Evolutionary conservation across 2,113 vertebrate species (phyloP), one percentile per base, ranked within the genome.

Genomic region (Circaetus cinerascens): DNA sequence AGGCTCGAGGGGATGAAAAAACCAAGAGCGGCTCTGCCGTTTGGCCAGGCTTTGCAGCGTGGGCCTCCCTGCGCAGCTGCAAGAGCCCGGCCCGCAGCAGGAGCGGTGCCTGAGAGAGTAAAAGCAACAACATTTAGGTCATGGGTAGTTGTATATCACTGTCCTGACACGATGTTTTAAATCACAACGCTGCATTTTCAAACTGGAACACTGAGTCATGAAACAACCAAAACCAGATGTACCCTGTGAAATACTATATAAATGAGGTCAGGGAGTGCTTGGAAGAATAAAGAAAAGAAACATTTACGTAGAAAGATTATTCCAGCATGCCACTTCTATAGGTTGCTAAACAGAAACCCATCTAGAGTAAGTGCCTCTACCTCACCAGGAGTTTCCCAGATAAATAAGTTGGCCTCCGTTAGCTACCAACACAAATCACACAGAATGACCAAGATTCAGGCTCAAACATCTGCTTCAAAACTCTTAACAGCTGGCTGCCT

Each of bases 201-300:
- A 72, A 73, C 84, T 94, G 81, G 69, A 96, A 50, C 86, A 94
- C 84, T 82, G 91, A 95, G 74, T 97, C 96, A 95, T 34, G 77
- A 90, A 95, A 89, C 91, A 97, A 97, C 91, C 94, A 90, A 96
- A 97, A 96, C 89, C 97, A 97, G 95, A 96, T 94, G 96, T 95
- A 96, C 84, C 76, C 89, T 69, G 80, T 90, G 93, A 93, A 94
- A 96, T 82, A 50, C 84, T 95, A 81, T 9, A 88, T 4, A 81
- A 93, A 79, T 92, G 91, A 97, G 95, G 94, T 95, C 96, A 97
- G 74, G 0, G 0, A 95, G 85, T 67, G 76, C 81, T 95, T 95
- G 80, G 89, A 91, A 88, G 95, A 93, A 81, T 46, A 85, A 90
- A 91, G 69, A 82, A 81, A 91, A 91, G 80, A 91, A 95, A 79